A percentile compares a stretch with the other conserved stretches of the same genome.
These are phyloP conservation scores for Andrena hattorfiana DNA, from an alignment of 2,888 invertebrate genomes.

Conservation along the genomic window DNA sequence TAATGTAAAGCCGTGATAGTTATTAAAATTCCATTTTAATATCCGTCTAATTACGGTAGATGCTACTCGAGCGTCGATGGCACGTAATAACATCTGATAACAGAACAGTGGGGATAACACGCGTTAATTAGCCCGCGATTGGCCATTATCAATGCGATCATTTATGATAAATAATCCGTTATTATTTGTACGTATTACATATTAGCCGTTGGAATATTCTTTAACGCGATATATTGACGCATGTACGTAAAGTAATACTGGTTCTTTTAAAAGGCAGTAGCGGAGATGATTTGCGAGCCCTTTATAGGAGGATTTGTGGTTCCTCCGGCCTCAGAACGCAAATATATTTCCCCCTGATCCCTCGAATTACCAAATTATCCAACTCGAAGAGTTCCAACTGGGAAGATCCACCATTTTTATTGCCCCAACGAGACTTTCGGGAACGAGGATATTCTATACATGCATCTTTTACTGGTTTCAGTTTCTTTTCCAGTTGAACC, in stretches of 20 bases:
- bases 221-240: not conserved
- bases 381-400: conserved; percentile 22
- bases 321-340: conserved; percentile 15
- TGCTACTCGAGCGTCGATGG: conserved; percentile 4
- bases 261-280: conserved; percentile 13
- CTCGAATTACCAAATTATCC: conserved; percentile 69
- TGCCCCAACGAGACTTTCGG: conserved; percentile 29
- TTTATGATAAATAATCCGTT: conserved; percentile 15
- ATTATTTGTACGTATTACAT: not conserved
- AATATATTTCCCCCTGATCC: conserved; percentile 63
- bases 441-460: conserved; percentile 39
- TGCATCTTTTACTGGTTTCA: conserved; percentile 58
- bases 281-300: conserved; percentile 47
- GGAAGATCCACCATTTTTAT: conserved; percentile 18
- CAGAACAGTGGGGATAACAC: conserved; percentile 15
- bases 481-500: conserved; percentile 13
- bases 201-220: not conserved
- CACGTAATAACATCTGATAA: conserved; percentile 9
- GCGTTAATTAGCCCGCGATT: conserved; percentile 21
- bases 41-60: conserved; percentile 17
- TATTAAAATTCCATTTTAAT: conserved; percentile 30
- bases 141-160: not conserved
- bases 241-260: conserved; percentile 29
- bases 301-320: conserved; percentile 48
- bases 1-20: not conserved